phyloP scores from a whole-genome alignment of 2,888 invertebrate species.

The Synanthedon andrenaeformis region DNA sequence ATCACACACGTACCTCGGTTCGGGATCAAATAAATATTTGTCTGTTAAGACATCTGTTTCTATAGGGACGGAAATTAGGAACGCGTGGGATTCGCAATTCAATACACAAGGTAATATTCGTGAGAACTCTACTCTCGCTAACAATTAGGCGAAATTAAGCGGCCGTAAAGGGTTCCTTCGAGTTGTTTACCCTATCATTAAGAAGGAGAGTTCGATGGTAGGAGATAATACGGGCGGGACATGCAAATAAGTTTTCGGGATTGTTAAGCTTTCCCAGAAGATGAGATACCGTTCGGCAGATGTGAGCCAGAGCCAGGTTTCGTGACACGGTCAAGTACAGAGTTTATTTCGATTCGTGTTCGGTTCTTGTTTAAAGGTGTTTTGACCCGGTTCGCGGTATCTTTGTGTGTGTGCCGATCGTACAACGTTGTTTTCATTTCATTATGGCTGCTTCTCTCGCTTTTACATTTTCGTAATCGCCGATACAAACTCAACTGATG shows the following conservation, averaged over 20 bases:
- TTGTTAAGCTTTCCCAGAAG: slow-evolving; percentile 65
- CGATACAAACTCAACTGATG: slow-evolving; percentile 47
- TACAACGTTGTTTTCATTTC: slow-evolving; percentile 59
- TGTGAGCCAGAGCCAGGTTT: slow-evolving; percentile 41
- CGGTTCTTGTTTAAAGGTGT: slow-evolving; percentile 63
- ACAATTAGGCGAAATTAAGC: slow-evolving; percentile 63
- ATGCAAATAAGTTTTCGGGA: slow-evolving; percentile 64
- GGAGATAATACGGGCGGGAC: slow-evolving; percentile 57
- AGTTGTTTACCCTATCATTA: slow-evolving; percentile 63
- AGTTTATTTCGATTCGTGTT: slow-evolving; percentile 60
- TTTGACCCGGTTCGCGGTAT: slow-evolving; percentile 61
- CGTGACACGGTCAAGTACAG: slow-evolving; percentile 64
- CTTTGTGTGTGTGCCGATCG: slow-evolving; percentile 43
- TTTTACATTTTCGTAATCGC: slow-evolving; percentile 65
- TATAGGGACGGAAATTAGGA: slow-evolving; percentile 42
- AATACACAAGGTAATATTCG: slow-evolving; percentile 57
- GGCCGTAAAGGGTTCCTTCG: slow-evolving; percentile 48
- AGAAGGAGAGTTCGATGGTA: slow-evolving; percentile 31
- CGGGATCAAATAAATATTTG: slow-evolving; percentile 37
- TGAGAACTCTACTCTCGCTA: slow-evolving; percentile 56
- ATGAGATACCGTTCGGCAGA: slow-evolving; percentile 64
- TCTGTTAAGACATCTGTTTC: slow-evolving; percentile 39
- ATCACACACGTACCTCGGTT: slow-evolving; percentile 21
- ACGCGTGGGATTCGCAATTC: slow-evolving; percentile 59
- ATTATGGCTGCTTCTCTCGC: slow-evolving; percentile 61